These are phyloP conservation scores for Hippocampus zosterae DNA, from an alignment of 2,113 vertebrate species.

Conservation along the genomic window DNA sequence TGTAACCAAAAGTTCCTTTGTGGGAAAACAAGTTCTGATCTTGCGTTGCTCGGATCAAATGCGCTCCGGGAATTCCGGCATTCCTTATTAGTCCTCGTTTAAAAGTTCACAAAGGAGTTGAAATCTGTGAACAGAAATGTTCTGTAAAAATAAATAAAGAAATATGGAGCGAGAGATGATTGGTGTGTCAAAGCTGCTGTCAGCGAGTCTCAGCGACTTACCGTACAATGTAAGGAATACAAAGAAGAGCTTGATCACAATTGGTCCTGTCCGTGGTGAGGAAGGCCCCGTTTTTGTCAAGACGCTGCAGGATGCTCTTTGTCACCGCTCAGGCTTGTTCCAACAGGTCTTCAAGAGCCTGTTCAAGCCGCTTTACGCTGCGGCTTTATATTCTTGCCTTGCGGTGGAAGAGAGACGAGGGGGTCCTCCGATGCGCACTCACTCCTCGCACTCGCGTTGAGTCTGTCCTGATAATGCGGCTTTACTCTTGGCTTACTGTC, in stretches of 20 bases:
- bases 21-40: constrained; percentile 35
- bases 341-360: constrained; percentile 62
- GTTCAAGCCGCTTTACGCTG: constrained; percentile 55
- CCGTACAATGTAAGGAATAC: neutral
- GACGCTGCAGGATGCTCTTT: constrained; percentile 65
- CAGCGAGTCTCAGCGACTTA: neutral
- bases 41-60: constrained; percentile 37
- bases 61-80: constrained; percentile 41
- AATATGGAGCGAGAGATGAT: neutral
- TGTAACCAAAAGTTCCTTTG: constrained; percentile 18
- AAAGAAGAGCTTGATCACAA: neutral
- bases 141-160: neutral
- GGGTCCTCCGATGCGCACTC: neutral
- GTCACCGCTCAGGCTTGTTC: constrained; percentile 66
- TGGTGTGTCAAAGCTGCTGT: neutral
- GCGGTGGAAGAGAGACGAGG: constrained; percentile 37
- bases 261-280: constrained; percentile 1
- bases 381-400: constrained; percentile 64
- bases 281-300: constrained; percentile 16
- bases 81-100: constrained; percentile 14
- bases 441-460: neutral
- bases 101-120: constrained; percentile 8
- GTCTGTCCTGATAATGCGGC: neutral
- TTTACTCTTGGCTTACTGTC: neutral
- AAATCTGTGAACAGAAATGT: neutral